A percentile compares a stretch with the other conserved stretches of the same genome.
Evolutionary conservation across 2,113 vertebrate genomes (phyloP).

Genomic region (Phocoena phocoena): DNA sequence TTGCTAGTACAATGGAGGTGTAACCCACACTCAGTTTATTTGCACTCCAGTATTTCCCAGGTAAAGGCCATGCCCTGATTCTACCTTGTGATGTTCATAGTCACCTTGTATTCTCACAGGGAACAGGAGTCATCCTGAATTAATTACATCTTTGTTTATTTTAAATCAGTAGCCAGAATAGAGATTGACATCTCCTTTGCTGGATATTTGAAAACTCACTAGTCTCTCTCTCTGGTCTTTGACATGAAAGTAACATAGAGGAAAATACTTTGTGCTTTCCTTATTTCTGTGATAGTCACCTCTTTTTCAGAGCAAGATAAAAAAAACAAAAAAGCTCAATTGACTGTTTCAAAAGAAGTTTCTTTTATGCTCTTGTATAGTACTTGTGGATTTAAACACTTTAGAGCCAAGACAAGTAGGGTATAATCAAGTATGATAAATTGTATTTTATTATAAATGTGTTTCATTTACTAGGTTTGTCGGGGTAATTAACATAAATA

Average conservation of each 20-base stretch:
- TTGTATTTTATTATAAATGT: background rate
- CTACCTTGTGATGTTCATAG: background rate
- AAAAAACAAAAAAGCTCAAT: background rate
- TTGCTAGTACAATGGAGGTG: no score
- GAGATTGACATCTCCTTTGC: slow-evolving; percentile 25
- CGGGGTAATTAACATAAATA: background rate
- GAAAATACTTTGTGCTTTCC: background rate
- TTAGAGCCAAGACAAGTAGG: background rate
- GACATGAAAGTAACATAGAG: slow-evolving; percentile 55
- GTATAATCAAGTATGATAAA: background rate
- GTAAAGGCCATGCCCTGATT: background rate
- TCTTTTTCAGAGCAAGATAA: background rate
- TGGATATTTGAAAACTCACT: background rate
- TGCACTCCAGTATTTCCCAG: background rate
- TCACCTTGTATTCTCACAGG: background rate
- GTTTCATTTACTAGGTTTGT: background rate
- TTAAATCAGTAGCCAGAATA: background rate
- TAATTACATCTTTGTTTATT: slow-evolving; percentile 1
- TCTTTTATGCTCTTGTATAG: background rate
- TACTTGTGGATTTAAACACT: background rate
- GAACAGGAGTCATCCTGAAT: background rate
- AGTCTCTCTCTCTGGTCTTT: background rate
- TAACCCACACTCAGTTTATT: background rate
- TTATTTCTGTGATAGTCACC: background rate
- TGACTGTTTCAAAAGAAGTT: background rate